Base-by-base conservation (phyloP, 2,797 vertebrate species). In the Champsocephalus gunnari region DNA sequence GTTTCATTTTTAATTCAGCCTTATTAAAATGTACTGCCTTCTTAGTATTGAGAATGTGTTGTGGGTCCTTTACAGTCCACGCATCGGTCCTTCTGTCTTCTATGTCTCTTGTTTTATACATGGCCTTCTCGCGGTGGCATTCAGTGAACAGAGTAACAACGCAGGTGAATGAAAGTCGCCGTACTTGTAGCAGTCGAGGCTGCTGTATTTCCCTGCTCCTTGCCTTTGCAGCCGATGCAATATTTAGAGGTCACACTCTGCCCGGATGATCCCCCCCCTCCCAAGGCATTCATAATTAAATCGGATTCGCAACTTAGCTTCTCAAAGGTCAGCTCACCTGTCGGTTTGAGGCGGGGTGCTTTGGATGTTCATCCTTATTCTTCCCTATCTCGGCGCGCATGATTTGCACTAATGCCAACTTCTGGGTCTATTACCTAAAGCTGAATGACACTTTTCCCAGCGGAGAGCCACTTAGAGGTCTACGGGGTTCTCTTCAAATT, bases 271-370 rank as follows among this genome's bases (percentile, higher is more conserved):
- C 77, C 28, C 51, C 51, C 14, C 66, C 19, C 65, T 80, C 58
- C 81, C 66, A 72, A 70, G 56, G 83, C 81, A 81, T 91, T 81
- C 77, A 84, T 91, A 89, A 89, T 90, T 91, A 71, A 90, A 91
- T 89, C 75, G 74, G 88, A 86, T 84, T 83, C 49, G 79, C 87
- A 86, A 74, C 73, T 81, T 85, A 59, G 71, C 81, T 87, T 83
- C 79, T 75, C 43, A 92, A 92, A 93, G 88, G 89, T 93, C 88
- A 88, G 73, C 86, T 87, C 80, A 88, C 90, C 86, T 90, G 84
- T 89, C 78, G 1, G 72, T 71, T 70, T 75, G 43, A 76, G 73
- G 73, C 24, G 16, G 34, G 38, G 13, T 9, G 68, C 82, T 73
- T 84, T 80, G 77, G 2, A 56, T 28, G 57, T 74, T 62, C 47